Percentiles rank a stretch among this genome's conserved stretches.
phyloP scores from a whole-genome alignment of 2,888 invertebrate genomes.

The Andrena bucephala region DNA sequence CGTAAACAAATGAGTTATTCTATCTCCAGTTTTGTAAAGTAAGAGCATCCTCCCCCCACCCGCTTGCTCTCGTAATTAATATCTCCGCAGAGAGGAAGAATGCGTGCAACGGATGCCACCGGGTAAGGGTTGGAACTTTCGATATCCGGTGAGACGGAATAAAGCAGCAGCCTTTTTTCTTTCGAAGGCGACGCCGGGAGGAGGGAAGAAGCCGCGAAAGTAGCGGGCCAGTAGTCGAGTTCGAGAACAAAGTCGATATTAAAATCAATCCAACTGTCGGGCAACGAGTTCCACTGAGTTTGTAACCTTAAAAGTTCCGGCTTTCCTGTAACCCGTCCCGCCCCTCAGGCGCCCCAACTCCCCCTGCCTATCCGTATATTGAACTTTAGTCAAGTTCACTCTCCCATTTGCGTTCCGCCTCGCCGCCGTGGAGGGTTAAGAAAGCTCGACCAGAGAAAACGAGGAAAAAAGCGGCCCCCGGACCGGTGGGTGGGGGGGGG shows the following conservation, averaged over 20 bases:
- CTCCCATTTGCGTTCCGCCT: constrained; percentile 80
- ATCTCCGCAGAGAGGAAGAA: not conserved
- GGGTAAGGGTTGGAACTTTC: constrained; percentile 5
- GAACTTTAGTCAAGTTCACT: constrained; percentile 82
- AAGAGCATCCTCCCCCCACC: too few species aligned
- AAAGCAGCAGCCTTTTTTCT: constrained; percentile 32
- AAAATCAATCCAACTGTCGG: constrained; percentile 83
- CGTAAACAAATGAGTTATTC: too few species aligned
- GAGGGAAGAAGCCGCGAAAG: constrained; percentile 65
- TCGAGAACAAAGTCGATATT: constrained; percentile 83
- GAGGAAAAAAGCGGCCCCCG: constrained; percentile 28
- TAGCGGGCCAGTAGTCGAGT: constrained; percentile 62
- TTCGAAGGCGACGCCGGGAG: constrained; percentile 6
- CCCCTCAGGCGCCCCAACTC: not conserved
- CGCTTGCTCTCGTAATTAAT: constrained; percentile 13
- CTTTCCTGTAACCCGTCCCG: constrained; percentile 15
- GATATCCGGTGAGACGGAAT: constrained; percentile 30
- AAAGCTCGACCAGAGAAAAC: constrained; percentile 58
- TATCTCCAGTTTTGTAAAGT: too few species aligned
- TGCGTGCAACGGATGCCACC: not conserved
- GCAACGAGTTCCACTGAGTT: constrained; percentile 80
- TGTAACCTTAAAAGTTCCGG: constrained; percentile 78
- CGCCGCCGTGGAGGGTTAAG: constrained; percentile 58
- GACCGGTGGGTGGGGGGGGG: not conserved
- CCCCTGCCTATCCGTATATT: constrained; percentile 72